Evolutionary conservation across 2,797 vertebrate species (phyloP), one percentile per base, ranked within the genome.

Genomic region (Nannoperca australis): DNA sequence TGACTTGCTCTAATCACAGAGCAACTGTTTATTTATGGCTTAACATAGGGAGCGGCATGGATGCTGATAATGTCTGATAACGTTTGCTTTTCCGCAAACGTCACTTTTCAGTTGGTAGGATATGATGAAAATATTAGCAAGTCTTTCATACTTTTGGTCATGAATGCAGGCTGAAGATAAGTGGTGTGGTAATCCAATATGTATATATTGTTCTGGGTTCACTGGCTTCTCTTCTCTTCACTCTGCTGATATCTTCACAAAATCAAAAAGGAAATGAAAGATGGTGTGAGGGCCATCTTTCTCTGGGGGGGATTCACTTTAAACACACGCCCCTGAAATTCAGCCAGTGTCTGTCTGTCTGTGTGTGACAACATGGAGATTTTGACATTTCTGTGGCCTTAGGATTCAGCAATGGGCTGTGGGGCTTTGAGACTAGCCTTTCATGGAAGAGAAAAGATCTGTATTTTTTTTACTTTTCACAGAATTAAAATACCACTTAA

Each of bases 341-440:
- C 78, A 82, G 70, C 85, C 75, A 67, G 40, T 64, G 76, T 75
- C 85, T 38, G 59, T 64, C 64, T 65, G 44, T 84, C 49, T 89
- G 20, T 86, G 68, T 84, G 74, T 82, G 87, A 90, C 87, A 87
- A 86, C 83, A 95, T 95, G 94, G 93, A 95, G 92, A 95, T 95
- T 88, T 91, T 94, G 93, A 94, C 93, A 95, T 95, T 95, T 95
- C 79, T 84, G 47, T 60, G 54, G 77, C 72, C 80, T 92, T 84
- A 80, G 76, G 87, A 90, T 93, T 91, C 87, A 87, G 76, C 81
- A 49, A 34, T 61, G 78, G 70, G 66, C 76, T 30, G 13, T n/a
- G 22, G 75, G 66, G 79, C 73, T 92, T 79, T 81, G 82, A 88
- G 72, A 50, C 62, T 6, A 6, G n/a, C 75, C 34, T 40, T 61